A percentile compares a stretch with the other conserved stretches of the same genome.
phyloP scores from a whole-genome alignment of 2,888 invertebrate species.

The Mythimna vitellina region DNA sequence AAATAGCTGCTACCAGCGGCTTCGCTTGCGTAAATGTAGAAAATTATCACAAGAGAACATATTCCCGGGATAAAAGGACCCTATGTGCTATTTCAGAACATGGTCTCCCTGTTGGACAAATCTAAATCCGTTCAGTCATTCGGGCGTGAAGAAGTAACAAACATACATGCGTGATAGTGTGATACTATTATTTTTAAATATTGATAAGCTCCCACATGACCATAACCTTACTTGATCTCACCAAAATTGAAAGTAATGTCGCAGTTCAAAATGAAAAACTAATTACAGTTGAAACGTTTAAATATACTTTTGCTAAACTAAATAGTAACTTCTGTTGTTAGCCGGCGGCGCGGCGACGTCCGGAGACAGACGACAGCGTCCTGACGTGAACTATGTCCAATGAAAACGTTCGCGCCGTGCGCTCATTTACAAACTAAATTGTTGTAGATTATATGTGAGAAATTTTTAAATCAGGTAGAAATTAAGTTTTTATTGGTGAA shows the following conservation, averaged over 20 bases:
- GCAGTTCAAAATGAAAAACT: constrained; percentile 13
- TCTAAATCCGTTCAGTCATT: too few species aligned
- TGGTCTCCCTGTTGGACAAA: too few species aligned
- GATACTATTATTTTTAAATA: too few species aligned
- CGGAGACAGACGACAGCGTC: constrained; percentile 76
- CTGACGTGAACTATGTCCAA: constrained; percentile 77
- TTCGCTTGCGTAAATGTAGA: too few species aligned
- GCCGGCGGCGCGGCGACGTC: constrained; percentile 53
- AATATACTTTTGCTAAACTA: constrained; percentile 30
- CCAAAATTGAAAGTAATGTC: background rate
- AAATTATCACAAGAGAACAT: too few species aligned
- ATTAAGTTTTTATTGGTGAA: background rate
- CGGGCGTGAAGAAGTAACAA: too few species aligned
- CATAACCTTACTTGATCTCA: too few species aligned
- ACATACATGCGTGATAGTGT: too few species aligned
- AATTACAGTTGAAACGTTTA: constrained; percentile 26
- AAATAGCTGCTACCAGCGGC: too few species aligned
- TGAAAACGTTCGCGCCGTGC: constrained; percentile 64
- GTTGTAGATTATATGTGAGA: background rate
- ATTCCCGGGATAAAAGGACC: too few species aligned
- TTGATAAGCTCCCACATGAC: too few species aligned
- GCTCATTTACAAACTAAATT: constrained; percentile 31
- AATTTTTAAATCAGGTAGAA: background rate
- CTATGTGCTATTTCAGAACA: too few species aligned
- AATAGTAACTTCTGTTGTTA: constrained; percentile 29